A percentile compares a stretch with the other conserved stretches of the same genome.
Evolutionary conservation across 1,140 invertebrate genomes (phyloP).

Genomic region (Aradophagus sp.): DNA sequence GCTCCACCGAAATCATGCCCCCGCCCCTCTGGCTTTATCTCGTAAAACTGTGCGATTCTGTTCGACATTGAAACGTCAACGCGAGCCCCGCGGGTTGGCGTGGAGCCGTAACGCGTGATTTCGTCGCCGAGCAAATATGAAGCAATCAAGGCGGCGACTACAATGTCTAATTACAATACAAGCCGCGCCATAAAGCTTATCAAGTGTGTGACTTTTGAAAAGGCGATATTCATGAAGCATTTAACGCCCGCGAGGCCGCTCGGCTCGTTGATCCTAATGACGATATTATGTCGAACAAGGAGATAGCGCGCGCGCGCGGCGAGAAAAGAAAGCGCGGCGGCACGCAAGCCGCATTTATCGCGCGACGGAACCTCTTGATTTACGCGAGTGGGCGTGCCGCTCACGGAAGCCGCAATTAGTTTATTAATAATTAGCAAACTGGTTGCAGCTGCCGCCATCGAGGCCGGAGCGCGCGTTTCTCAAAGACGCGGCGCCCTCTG

Average conservation of each 20-base stretch:
- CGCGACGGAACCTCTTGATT: slow-evolving; percentile 68
- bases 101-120: too few species aligned
- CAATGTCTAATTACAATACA: slow-evolving; percentile 36
- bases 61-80: too few species aligned
- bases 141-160: slow-evolving; percentile 24
- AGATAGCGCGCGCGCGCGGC: slow-evolving; percentile 35
- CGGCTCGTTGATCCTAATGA: slow-evolving; percentile 48
- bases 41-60: too few species aligned
- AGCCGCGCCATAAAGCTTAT: slow-evolving; percentile 28
- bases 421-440: slow-evolving; percentile 68
- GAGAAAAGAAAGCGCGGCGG: slow-evolving; percentile 44
- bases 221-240: slow-evolving; percentile 17
- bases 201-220: slow-evolving; percentile 22
- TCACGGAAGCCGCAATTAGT: slow-evolving; percentile 73
- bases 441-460: slow-evolving; percentile 30
- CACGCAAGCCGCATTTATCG: slow-evolving; percentile 47
- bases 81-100: too few species aligned
- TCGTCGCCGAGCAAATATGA: slow-evolving; percentile 20
- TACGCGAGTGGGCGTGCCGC: slow-evolving; percentile 69
- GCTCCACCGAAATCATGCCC: too few species aligned
- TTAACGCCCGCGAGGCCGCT: slow-evolving; percentile 37
- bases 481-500: slow-evolving; percentile 12
- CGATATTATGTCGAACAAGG: slow-evolving; percentile 51
- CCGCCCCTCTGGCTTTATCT: too few species aligned
- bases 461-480: slow-evolving; percentile 20